Conservation (phyloP, 1,140 invertebrate genomes). For the Popillia japonica region DNA sequence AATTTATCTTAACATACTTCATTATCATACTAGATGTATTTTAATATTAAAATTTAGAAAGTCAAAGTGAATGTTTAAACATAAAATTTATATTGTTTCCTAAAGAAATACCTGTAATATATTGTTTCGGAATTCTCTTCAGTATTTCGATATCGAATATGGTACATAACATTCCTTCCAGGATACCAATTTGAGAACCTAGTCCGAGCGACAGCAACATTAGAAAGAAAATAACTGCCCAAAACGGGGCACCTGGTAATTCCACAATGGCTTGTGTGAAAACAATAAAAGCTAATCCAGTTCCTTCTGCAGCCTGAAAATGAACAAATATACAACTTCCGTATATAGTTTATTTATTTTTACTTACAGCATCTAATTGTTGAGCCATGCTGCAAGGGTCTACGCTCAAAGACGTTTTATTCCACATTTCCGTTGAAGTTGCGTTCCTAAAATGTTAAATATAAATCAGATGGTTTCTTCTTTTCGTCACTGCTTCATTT, state of each 20-base stretch:
- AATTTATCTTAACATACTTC: no score
- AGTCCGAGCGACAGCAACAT: conserved; percentile 90
- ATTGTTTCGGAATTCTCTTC: conserved; percentile 85
- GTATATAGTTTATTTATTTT: not conserved
- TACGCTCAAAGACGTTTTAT: conserved; percentile 62
- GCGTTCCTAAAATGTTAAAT: conserved; percentile 62
- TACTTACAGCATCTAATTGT: conserved; percentile 76
- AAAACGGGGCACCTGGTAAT: conserved; percentile 88
- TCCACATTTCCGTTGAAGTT: conserved; percentile 41
- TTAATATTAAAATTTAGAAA: no score
- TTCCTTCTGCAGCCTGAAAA: conserved; percentile 87
- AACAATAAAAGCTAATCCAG: conserved; percentile 90
- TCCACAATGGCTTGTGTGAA: conserved; percentile 93
- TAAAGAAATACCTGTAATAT: conserved; percentile 75
- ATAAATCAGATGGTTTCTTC: not conserved
- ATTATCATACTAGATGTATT: no score
- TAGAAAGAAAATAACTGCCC: conserved; percentile 92
- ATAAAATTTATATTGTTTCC: not conserved
- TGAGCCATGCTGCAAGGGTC: conserved; percentile 73
- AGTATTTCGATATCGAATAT: conserved; percentile 93
- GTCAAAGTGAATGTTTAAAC: no score
- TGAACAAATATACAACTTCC: no score
- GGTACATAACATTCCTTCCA: conserved; percentile 92
- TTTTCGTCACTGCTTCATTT: no score
- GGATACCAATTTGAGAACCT: conserved; percentile 90